Base-by-base conservation (phyloP, 2,888 invertebrate species). In the Phaedon cochleariae region DNA sequence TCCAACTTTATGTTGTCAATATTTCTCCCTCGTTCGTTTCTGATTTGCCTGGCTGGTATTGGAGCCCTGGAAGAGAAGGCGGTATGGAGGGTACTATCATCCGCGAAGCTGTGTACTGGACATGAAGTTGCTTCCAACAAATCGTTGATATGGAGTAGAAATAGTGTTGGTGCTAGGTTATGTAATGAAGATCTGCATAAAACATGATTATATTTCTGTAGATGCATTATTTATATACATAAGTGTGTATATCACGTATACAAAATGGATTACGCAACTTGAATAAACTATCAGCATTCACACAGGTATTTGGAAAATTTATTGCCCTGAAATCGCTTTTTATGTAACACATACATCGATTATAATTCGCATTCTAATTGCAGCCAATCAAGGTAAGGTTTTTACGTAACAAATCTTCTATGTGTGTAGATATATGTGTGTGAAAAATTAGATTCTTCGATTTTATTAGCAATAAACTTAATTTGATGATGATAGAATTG, bases 221-320 rank as follows among this genome's bases (percentile, higher is more conserved):
- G 31, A 34, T 34, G 31, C 31, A 34, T 34, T 34, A 34, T 34
- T 34, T 34, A 34, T 34, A 2, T 41, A 41, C 15, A 6, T 2
- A 41, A 10, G 41, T 15, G 41, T 41, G 41, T 2, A 41, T 15
- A n/a, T 41, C 41, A 41, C 15, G 41, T 41, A 41, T 34, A 34
- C 6, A 34, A 7, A 34, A 12, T 34, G 41, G 12, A 41, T 41
- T 41, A 41, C 41, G 41, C 41, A 41, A 41, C 41, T n/a, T 2
- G 41, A 41, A 57, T 61, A 48, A 49, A 59, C 26, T 55, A 64
- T 41, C 37, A 59, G 54, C 59, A 59, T 59, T 59, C 54, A 29
- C 49, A 45, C 48, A 55, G 60, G 55, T 51, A 60, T 63, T 60
- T 51, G 48, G 45, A 67, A 60, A 60, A 67, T 63, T 45, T 61